phyloP scores from a whole-genome alignment of 2,797 vertebrate species.

The Hydrolagus colliei region DNA sequence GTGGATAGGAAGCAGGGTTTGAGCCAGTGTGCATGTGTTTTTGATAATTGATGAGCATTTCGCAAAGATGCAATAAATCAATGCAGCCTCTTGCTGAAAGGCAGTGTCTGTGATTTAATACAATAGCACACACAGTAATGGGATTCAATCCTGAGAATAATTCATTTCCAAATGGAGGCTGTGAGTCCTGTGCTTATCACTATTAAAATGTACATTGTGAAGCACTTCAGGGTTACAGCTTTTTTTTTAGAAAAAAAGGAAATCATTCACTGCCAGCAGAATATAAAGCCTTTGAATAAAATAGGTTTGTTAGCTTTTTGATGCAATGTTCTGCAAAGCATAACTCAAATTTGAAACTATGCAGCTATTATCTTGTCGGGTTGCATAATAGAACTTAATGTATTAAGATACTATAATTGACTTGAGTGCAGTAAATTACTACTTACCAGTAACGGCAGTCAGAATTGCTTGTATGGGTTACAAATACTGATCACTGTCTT shows the following conservation, averaged over 20 bases:
- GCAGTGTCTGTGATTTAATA: neutral
- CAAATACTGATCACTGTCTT: neutral
- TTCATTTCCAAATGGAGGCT: constrained; percentile 17
- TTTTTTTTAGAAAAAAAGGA: too few relatives aligned
- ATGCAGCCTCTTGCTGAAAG: neutral
- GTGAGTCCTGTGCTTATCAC: constrained; percentile 9
- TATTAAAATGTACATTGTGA: neutral
- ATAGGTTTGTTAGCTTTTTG: neutral
- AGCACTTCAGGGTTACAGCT: too few relatives aligned
- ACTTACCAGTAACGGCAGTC: neutral
- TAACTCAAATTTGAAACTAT: neutral
- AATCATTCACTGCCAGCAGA: too few relatives aligned
- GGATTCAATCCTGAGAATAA: constrained; percentile 24
- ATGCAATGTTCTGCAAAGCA: neutral
- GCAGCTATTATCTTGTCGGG: constrained; percentile 1
- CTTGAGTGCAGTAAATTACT: neutral
- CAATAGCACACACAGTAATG: neutral
- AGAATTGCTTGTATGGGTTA: neutral
- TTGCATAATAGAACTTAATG: neutral
- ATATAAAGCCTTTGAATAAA: too few relatives aligned
- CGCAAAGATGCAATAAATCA: constrained; percentile 8
- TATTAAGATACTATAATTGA: neutral
- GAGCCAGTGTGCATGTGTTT: neutral
- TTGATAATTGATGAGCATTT: neutral
- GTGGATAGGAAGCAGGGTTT: neutral